phyloP scores from a whole-genome alignment of 2,888 invertebrate species.

The Drosophila limbata region DNA sequence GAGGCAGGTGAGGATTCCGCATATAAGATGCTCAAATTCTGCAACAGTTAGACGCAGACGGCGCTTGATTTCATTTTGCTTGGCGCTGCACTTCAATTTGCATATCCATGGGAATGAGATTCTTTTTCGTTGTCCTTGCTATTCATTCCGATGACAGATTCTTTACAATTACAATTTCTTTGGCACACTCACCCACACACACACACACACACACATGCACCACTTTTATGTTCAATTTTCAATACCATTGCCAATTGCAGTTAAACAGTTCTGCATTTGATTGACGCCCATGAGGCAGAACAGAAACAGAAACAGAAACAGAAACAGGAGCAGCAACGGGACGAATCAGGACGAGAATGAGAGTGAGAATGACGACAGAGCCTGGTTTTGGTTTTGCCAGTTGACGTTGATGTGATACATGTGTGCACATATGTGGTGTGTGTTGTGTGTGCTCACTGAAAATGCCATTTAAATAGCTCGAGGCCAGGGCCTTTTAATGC shows the following conservation, averaged over 20 bases:
- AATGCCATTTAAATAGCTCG: constrained; percentile 49
- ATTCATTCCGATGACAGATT: constrained; percentile 48
- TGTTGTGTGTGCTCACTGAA: constrained; percentile 21
- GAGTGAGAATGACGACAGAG: constrained; percentile 29
- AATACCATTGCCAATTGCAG: constrained; percentile 56
- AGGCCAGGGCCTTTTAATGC: constrained; percentile 43
- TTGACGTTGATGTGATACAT: constrained; percentile 51
- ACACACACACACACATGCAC: constrained; percentile 4
- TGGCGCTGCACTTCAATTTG: constrained; percentile 62
- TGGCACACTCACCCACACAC: constrained; percentile 9
- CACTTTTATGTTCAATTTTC: constrained; percentile 32
- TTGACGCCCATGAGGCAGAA: constrained; percentile 47
- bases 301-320: constrained; percentile 1
- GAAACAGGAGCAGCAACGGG: neutral
- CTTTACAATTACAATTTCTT: constrained; percentile 33
- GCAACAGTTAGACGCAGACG: constrained; percentile 58
- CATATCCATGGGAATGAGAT: constrained; percentile 42
- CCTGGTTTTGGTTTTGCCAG: constrained; percentile 47
- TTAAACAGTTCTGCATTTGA: constrained; percentile 58
- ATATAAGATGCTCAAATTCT: constrained; percentile 34
- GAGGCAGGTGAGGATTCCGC: constrained; percentile 24
- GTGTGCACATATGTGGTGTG: constrained; percentile 13
- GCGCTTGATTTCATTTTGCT: constrained; percentile 43
- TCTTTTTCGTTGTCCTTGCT: constrained; percentile 45
- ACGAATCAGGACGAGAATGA: constrained; percentile 5